A percentile compares a stretch with the other conserved stretches of the same genome.
Conservation (phyloP, 2,113 vertebrate genomes). For the Hydropotes inermis region DNA sequence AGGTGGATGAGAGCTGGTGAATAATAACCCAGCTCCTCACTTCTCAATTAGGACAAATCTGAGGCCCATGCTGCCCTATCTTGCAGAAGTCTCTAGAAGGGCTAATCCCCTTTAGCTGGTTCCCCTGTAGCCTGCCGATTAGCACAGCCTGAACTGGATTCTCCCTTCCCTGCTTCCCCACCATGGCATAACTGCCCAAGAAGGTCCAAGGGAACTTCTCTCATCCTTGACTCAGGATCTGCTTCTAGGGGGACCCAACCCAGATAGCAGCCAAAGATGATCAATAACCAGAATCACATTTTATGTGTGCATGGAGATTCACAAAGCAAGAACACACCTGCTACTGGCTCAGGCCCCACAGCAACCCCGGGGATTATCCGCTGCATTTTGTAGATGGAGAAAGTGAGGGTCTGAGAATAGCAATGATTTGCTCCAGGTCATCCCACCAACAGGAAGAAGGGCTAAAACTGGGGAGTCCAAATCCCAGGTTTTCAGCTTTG, state of each 20-base stretch:
- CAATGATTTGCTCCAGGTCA: neutral
- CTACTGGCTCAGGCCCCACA: no score
- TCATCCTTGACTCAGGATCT: neutral
- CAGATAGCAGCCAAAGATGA: neutral
- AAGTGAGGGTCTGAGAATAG: neutral
- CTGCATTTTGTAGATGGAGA: neutral
- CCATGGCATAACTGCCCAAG: neutral
- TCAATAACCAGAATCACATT: neutral
- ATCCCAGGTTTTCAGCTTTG: neutral
- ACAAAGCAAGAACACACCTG: neutral
- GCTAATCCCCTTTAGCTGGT: accelerated
- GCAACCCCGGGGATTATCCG: neutral
- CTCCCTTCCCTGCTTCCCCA: neutral
- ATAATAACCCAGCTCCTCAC: neutral
- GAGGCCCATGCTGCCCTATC: neutral
- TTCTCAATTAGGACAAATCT: neutral
- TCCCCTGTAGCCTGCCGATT: neutral
- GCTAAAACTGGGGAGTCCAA: neutral
- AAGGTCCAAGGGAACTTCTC: neutral
- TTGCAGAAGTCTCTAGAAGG: neutral
- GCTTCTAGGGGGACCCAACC: neutral
- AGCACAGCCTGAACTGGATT: accelerated
- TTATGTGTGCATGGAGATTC: accelerated
- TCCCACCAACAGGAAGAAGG: neutral
- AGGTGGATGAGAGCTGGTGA: neutral